Evolutionary conservation across 2,888 invertebrate genomes (phyloP).

Genomic region (Danaus chrysippus): DNA sequence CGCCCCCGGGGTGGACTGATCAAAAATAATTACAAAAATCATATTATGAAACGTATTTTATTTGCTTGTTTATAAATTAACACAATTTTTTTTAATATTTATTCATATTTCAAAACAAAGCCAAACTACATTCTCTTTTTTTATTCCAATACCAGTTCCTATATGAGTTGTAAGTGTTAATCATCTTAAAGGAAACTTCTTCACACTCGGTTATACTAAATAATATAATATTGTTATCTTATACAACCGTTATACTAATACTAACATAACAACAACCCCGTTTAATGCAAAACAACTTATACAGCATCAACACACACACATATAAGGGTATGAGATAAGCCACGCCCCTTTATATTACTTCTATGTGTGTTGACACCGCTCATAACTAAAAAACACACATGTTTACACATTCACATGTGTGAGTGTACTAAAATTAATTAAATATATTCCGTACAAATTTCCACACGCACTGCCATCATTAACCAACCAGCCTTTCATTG

Average conservation of each 20-base stretch:
- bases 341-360: background rate
- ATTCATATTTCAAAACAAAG: conserved; percentile 64
- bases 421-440: conserved; percentile 1
- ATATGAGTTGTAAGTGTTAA: conserved; percentile 60
- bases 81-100: conserved; percentile 62
- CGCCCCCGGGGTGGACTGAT: conserved; percentile 57
- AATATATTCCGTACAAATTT: background rate
- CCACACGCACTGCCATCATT: background rate
- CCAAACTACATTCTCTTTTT: conserved; percentile 56
- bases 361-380: background rate
- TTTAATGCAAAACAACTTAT: conserved; percentile 53
- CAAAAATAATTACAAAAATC: conserved; percentile 79
- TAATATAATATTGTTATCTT: conserved; percentile 60
- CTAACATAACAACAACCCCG: conserved; percentile 74
- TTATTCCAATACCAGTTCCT: conserved; percentile 61
- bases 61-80: conserved; percentile 76
- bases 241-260: conserved; percentile 67
- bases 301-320: conserved; percentile 18
- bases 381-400: conserved; percentile 17
- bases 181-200: conserved; percentile 66
- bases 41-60: conserved; percentile 75
- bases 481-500: background rate
- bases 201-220: conserved; percentile 59
- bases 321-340: background rate
- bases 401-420: background rate